Conservation (phyloP, 2,888 invertebrate species). For the Tanypteryx hageni region DNA sequence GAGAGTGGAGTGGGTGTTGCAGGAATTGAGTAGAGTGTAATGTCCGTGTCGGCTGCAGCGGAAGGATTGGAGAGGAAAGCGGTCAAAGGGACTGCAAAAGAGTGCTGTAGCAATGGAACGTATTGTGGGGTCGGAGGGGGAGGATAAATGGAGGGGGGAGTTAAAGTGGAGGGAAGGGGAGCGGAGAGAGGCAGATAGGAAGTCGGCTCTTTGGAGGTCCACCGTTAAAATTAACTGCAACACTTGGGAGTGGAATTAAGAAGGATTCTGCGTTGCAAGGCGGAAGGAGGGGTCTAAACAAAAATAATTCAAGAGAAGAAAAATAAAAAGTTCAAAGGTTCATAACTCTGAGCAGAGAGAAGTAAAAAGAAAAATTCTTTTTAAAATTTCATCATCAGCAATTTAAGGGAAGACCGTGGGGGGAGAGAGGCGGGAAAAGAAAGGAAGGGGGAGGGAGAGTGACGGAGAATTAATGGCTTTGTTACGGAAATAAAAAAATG, state of each 20-base stretch:
- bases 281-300: background rate
- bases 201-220: background rate
- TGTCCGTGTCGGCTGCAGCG: background rate
- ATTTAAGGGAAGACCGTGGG: conserved; percentile 4
- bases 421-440: background rate
- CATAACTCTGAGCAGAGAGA: conserved; percentile 48
- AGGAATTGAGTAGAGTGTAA: background rate
- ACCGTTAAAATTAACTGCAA: conserved; percentile 61
- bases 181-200: background rate
- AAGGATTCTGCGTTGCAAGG: background rate
- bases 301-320: background rate
- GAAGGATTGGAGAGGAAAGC: background rate
- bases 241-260: conserved; percentile 51
- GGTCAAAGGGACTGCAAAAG: background rate
- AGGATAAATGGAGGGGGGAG: background rate
- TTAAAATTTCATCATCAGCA: conserved; percentile 60
- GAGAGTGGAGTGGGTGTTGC: background rate
- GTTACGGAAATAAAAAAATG: background rate
- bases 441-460: background rate
- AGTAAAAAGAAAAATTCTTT: conserved; percentile 51
- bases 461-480: background rate
- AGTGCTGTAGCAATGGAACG: background rate
- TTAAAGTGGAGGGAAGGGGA: background rate
- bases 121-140: background rate
- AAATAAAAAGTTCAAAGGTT: conserved; percentile 29